Base-by-base conservation (phyloP, 2,113 vertebrate genomes). In the Noctilio leporinus region DNA sequence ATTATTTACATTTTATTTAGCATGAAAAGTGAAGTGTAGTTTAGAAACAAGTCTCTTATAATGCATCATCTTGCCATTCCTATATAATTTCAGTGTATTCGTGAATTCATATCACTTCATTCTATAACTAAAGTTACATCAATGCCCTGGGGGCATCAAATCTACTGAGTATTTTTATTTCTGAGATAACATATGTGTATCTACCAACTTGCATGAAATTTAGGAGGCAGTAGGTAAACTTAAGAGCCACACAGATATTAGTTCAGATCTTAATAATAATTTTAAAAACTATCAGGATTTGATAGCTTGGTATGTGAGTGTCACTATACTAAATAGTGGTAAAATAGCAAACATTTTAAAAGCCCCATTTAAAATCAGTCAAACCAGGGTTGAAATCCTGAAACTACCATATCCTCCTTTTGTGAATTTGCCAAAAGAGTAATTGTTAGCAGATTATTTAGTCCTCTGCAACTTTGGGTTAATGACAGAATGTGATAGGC, bases 41-140 rank as follows among this genome's bases (percentile, higher is more conserved):
- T 97, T 84, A 86, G 77, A 97, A 97, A 86, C 72, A 43, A 45
- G 57, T 97, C 94, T 92, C 84, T 95, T 97, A 33, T 64, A 96
- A 92, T 97, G 67, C 67, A 76, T 98, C 95, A 96, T 96, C 96
- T 97, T 97, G 93, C 57, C 33, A 89, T 97, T 96, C 87, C 53
- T 91, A 80, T 96, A 94, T 95, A 97, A 97, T 97, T 97, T 97
- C 82, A 96, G 59, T 95, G 43, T 95, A 72, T 87, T 92, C 59
- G 28, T 69, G 92, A 77, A 81, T 82, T 89, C 91, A 85, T 87
- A 91, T 72, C 9, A 77, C 33, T 88, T 91, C 30, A 65, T 0
- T 80, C 22, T 87, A 47, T 35, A 76, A 72, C 7, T 72, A 43
- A 69, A 19, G 7, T 30, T 35, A 30, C 40, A 30, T 51, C 12